Evolutionary conservation across 2,888 invertebrate genomes (phyloP).

Genomic region (Hyposoter didymator): DNA sequence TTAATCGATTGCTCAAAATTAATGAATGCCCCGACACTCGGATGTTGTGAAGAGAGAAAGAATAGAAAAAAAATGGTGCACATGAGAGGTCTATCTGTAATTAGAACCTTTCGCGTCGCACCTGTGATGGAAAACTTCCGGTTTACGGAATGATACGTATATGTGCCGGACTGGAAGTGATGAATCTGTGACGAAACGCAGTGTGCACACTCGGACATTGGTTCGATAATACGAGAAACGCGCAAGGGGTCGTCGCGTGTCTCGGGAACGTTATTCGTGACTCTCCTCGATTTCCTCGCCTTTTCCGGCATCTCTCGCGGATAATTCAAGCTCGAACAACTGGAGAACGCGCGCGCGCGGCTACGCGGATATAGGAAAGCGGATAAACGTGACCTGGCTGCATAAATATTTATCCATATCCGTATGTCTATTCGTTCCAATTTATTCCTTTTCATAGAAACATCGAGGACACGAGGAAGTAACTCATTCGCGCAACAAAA

Average conservation of each 20-base stretch:
- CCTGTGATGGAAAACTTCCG: conserved; percentile 50
- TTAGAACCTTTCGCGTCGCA: conserved; percentile 38
- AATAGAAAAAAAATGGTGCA: neutral
- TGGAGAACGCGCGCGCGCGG: conserved; percentile 21
- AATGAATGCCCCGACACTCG: neutral
- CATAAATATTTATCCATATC: neutral
- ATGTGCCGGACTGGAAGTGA: conserved; percentile 30
- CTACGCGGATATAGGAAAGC: conserved; percentile 27
- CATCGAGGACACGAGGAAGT: neutral
- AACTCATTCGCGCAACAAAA: neutral
- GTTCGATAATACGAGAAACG: conserved; percentile 36
- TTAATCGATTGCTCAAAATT: neutral
- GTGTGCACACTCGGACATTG: conserved; percentile 22
- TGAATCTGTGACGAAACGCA: conserved; percentile 52
- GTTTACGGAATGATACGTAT: conserved; percentile 29
- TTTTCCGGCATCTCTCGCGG: conserved; percentile 55
- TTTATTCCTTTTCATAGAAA: neutral
- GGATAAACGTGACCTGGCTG: conserved; percentile 16
- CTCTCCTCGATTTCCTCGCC: conserved; percentile 60
- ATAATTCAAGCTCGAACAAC: conserved; percentile 46
- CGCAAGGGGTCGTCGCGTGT: conserved; percentile 51
- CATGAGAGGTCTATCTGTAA: neutral
- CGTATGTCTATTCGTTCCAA: neutral
- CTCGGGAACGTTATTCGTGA: conserved; percentile 54
- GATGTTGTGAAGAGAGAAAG: neutral